Evolutionary conservation across 2,797 vertebrate genomes (phyloP), one percentile per base, ranked within the genome.

Genomic region (Aeoliscus strigatus): DNA sequence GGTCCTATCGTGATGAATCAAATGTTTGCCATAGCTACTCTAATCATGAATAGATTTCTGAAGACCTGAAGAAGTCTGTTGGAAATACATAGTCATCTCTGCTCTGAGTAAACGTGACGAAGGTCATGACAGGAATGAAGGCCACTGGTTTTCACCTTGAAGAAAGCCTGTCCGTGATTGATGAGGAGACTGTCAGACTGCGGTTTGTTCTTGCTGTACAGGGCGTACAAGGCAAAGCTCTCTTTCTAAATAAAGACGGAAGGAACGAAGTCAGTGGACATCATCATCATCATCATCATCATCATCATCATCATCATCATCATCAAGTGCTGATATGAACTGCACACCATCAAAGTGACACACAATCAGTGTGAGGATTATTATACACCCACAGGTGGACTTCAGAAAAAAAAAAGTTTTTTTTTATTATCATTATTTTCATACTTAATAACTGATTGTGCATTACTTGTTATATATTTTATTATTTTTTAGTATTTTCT

Each of bases 171-270:
- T 14, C 87, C 88, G 1, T 90, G 87, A 44, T 79, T 79, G 41
- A 86, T 77, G 38, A 91, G 82, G 9, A 90, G 80, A 48, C 54
- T 52, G 31, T 91, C 90, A 2, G 89, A 92, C 45, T 84, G 86
- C 0, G 90, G 90, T 59, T 90, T 91, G 80, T 92, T 92, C 80
- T 92, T 92, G 81, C 89, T 92, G 81, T 91, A 91, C 45, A 91
- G 83, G 2, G 89, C 89, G 34, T 91, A 91, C 51, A 91, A 69
- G 32, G 87, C 84, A 71, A 91, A 89, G 65, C 78, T 87, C 43
- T 90, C 88, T 47, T 79, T 86, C 90, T 92, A 32, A 39, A 83
- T 59, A 9, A 32, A 36, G 56, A 70, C 10, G n/a, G n/a, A n/a
- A n/a, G n/a, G n/a, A n/a, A n/a, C n/a, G n/a, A n/a, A n/a, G n/a